Base-by-base conservation (phyloP, 2,888 invertebrate species). In the Drosophila anomelani region DNA sequence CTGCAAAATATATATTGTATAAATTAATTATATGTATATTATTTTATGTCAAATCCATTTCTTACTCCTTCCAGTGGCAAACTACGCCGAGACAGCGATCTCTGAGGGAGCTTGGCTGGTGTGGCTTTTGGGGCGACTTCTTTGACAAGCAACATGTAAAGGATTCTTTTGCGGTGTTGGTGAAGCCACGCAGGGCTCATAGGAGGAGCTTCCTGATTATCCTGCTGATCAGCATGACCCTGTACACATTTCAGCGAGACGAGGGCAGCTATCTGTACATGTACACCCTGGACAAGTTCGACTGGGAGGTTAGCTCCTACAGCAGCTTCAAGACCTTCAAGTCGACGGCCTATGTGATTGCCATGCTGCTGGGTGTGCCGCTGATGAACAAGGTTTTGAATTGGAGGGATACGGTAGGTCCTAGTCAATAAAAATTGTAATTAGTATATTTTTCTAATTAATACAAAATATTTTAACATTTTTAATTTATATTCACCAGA, bases 201-300 rank as follows among this genome's bases (percentile, higher is more conserved):
- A 93, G 94, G 12, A 94, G 96, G 75, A 87, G 94, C 38, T 95
- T 95, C 77, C 91, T 97, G 4, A 94, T 95, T 92, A 93, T 96
- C 41, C 91, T 97, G n/a, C 93, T 97, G 13, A 83, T 95, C 12
- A 94, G 95, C 20, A 96, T 97, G 96, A 95, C 94, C 0, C 93
- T 96, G 56, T 97, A 97, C 83, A 96, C 96, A 55, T 97, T 96
- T 90, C 96, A 97, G 91, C 94, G 97, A 89, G 97, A 97, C 90
- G 97, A 97, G 88, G 95, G 95, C 76, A 95, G 94, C 23, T 95
- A 96, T 88, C 94, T 95, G 86, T 96, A 95, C 80, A 91, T 97
- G 55, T 97, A 96, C 89, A 95, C 96, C 0, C 94, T 94, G 58
- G 93, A 94, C 39, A 95, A 95, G 41, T 96, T 97, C 85, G 91